Evolutionary conservation across 2,113 vertebrate genomes (phyloP).

Genomic region (Paramisgurnus dabryanus): DNA sequence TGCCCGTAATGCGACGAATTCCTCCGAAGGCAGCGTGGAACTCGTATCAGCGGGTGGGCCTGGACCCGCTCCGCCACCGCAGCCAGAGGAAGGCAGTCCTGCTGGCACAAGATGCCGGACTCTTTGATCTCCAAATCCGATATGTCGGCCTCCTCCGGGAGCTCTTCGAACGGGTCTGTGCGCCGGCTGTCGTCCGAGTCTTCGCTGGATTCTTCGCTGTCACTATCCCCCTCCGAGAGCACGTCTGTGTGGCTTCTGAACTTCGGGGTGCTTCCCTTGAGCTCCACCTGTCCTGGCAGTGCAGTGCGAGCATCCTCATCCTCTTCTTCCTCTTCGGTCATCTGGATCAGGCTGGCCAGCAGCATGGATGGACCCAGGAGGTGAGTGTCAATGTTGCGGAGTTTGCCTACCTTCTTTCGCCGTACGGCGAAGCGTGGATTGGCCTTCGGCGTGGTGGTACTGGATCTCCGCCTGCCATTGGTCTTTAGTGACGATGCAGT

Average conservation of each 20-base stretch:
- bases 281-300: constrained; percentile 59
- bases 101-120: constrained; percentile 34
- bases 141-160: constrained; percentile 48
- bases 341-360: constrained; percentile 69
- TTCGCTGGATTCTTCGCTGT: constrained; percentile 42
- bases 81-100: constrained; percentile 14
- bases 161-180: constrained; percentile 42
- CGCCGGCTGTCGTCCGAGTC: constrained; percentile 61
- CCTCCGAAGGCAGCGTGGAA: constrained; percentile 77
- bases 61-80: constrained; percentile 12
- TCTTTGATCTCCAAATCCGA: constrained; percentile 53
- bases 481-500: background rate
- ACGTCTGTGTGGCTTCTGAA: constrained; percentile 58
- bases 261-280: constrained; percentile 45
- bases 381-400: constrained; percentile 56
- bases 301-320: constrained; percentile 34
- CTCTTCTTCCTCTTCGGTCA: constrained; percentile 67
- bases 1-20: constrained; percentile 74
- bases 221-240: constrained; percentile 60
- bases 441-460: constrained; percentile 79
- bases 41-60: constrained; percentile 63
- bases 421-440: constrained; percentile 80
- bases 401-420: constrained; percentile 33
- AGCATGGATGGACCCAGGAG: constrained; percentile 69
- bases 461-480: constrained; percentile 77